Evolutionary conservation across 2,113 vertebrate species (phyloP).

Genomic region (Damaliscus lunatus): DNA sequence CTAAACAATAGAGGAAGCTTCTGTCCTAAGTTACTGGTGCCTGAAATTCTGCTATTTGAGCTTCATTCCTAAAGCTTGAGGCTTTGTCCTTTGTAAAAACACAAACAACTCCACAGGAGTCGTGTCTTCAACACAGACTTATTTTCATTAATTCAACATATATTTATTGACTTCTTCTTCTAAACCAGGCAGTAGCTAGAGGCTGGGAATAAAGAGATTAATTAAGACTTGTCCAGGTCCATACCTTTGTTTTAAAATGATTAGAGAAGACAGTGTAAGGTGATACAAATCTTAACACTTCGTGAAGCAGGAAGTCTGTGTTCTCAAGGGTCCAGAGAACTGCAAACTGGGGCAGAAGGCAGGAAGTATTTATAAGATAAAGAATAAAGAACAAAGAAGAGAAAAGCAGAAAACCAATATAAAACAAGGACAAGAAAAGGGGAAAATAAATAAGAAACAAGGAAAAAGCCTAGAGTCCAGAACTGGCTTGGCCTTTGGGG

Average conservation of each 20-base stretch:
- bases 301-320: background rate
- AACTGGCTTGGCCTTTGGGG: background rate
- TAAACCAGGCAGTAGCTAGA: constrained; percentile 12
- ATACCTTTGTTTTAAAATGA: constrained; percentile 7
- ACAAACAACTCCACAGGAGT: constrained; percentile 16
- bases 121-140: background rate
- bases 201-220: constrained; percentile 28
- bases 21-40: constrained; percentile 10
- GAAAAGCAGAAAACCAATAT: background rate
- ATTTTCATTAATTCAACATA: constrained; percentile 57
- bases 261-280: background rate
- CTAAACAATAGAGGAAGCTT: constrained; percentile 11
- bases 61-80: background rate
- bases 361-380: background rate
- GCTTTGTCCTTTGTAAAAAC: constrained; percentile 54
- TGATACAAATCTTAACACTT: background rate
- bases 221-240: background rate
- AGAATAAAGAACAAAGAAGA: background rate
- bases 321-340: background rate
- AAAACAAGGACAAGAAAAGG: background rate
- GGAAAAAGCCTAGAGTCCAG: background rate
- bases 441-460: background rate
- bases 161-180: constrained; percentile 48
- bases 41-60: background rate
- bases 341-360: background rate